Evolutionary conservation across 2,113 vertebrate species (phyloP).

Genomic region (Acanthochromis polyacanthus): DNA sequence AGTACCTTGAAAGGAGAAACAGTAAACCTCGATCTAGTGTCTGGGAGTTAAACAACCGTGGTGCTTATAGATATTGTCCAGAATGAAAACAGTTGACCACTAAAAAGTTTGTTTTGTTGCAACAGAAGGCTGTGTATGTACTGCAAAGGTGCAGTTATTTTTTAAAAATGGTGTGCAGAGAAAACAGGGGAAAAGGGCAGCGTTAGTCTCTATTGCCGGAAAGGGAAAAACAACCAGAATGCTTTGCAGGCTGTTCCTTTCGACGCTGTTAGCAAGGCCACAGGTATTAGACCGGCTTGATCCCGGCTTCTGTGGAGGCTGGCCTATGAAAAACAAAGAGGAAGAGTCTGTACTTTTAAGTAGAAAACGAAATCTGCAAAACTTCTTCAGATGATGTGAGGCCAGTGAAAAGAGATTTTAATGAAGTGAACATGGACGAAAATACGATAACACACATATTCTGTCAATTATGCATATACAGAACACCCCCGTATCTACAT

Average conservation of each 20-base stretch:
- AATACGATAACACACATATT: no score
- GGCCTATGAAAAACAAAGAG: background rate
- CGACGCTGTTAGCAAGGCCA: background rate
- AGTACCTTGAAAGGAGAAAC: background rate
- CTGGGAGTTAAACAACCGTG: conserved; percentile 13
- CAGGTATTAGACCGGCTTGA: background rate
- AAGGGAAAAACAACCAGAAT: background rate
- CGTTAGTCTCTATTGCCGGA: background rate
- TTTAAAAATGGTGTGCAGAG: background rate
- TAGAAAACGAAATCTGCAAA: background rate
- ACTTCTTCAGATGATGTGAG: background rate
- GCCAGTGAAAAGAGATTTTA: no score
- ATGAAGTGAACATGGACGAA: no score
- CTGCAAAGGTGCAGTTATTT: background rate
- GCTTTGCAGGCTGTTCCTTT: background rate
- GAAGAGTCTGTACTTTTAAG: background rate
- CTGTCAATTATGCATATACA: no score
- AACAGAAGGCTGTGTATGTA: background rate
- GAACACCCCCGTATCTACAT: no score
- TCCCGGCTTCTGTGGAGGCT: background rate
- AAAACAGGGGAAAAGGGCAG: background rate
- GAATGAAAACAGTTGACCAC: conserved; percentile 1
- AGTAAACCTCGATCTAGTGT: background rate
- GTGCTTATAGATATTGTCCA: conserved; percentile 5
- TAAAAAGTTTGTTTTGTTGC: background rate